Evolutionary conservation across 2,888 invertebrate genomes (phyloP).

Genomic region (Notodromas monacha): DNA sequence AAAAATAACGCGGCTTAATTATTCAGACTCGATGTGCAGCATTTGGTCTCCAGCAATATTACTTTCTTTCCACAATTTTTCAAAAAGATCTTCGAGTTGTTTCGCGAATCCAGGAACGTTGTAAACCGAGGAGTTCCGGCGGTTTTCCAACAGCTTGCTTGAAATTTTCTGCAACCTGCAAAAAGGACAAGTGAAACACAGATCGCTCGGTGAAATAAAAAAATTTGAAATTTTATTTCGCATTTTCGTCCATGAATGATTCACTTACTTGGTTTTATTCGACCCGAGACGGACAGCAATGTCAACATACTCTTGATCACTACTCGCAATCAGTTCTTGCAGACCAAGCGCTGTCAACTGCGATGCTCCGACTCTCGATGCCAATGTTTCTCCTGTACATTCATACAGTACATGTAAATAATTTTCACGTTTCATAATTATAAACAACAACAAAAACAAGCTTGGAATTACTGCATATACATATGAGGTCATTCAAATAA

Average conservation of each 20-base stretch:
- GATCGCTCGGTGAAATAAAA: slow-evolving; percentile 1
- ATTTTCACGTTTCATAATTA: too few species aligned
- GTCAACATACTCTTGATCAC: slow-evolving; percentile 19
- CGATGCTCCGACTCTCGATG: slow-evolving; percentile 22
- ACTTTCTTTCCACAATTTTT: too few species aligned
- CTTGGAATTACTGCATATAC: too few species aligned
- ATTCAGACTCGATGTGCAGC: too few species aligned
- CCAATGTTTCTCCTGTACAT: slow-evolving; percentile 20
- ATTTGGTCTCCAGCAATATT: too few species aligned
- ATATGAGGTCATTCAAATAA: too few species aligned
- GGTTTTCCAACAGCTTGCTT: slow-evolving; percentile 20
- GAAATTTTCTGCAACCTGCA: slow-evolving; percentile 19
- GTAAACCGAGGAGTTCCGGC: slow-evolving; percentile 18
- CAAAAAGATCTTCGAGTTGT: too few species aligned
- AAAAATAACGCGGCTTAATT: too few species aligned
- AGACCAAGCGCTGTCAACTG: slow-evolving; percentile 22
- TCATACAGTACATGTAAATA: slow-evolving; percentile 5
- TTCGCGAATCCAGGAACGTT: too few species aligned
- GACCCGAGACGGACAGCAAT: slow-evolving; percentile 21
- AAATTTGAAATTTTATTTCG: background rate
- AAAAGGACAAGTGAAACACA: slow-evolving; percentile 8
- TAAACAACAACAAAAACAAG: too few species aligned
- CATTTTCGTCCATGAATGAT: too few species aligned
- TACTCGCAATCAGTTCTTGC: slow-evolving; percentile 21
- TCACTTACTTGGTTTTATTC: slow-evolving; percentile 19